A percentile compares a stretch with the other conserved stretches of the same genome.
These are phyloP conservation scores for Eupithecia pulchellata DNA, from an alignment of 2,888 invertebrate genomes.

Conservation along the genomic window DNA sequence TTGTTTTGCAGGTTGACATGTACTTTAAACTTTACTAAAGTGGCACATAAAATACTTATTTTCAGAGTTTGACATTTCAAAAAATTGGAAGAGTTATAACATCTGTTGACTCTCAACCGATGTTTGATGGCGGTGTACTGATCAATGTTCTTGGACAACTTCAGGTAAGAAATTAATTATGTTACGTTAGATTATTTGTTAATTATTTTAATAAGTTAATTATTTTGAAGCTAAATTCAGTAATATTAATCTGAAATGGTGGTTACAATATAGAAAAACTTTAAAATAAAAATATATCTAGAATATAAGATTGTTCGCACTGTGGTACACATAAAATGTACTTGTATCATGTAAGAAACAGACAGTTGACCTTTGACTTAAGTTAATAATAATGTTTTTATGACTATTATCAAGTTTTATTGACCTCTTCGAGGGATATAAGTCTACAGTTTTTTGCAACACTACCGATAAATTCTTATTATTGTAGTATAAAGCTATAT, in stretches of 20 bases:
- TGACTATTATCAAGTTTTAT: not conserved
- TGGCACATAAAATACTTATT: slow-evolving; percentile 25
- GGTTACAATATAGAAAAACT: not conserved
- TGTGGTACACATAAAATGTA: not conserved
- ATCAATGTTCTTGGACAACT: slow-evolving; percentile 98
- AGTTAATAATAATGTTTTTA: not conserved
- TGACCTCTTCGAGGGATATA: not conserved
- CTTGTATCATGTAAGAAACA: not conserved
- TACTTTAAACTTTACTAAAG: not conserved
- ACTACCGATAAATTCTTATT: not conserved
- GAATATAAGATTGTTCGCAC: not conserved
- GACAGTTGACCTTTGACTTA: not conserved
- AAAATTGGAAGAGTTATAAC: slow-evolving; percentile 96
- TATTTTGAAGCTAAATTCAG: too few species aligned
- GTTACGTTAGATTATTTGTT: too few species aligned
- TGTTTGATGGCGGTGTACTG: slow-evolving; percentile 97
- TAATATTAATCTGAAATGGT: not conserved
- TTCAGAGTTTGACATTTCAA: slow-evolving; percentile 95
- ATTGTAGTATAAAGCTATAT: not conserved
- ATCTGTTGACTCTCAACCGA: slow-evolving; percentile 98
- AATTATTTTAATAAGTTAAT: too few species aligned
- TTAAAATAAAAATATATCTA: not conserved
- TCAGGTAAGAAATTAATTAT: slow-evolving; percentile 94
- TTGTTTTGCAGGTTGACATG: not conserved
- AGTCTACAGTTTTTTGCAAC: not conserved